These are phyloP conservation scores for Gorsachius magnificus DNA, from an alignment of 2,797 vertebrate genomes.

Conservation along the genomic window DNA sequence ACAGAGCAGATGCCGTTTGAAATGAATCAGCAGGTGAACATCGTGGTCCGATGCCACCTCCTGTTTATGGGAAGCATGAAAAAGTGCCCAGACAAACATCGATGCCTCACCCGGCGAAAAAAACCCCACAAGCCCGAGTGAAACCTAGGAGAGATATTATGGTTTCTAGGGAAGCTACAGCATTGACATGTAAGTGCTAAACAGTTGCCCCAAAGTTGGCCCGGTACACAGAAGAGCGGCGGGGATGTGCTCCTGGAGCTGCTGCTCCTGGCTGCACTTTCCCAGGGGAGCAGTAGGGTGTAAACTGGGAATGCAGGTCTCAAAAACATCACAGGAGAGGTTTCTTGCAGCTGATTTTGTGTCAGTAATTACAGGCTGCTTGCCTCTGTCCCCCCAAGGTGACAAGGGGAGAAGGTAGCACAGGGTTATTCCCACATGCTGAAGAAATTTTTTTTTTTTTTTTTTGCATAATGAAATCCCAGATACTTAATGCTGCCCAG, in stretches of 20 bases:
- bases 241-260: no score
- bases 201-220: background rate
- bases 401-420: background rate
- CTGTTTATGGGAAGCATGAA: background rate
- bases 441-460: background rate
- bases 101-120: background rate
- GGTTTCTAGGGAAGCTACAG: slow-evolving; percentile 18
- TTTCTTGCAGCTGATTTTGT: background rate
- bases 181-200: background rate
- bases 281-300: background rate
- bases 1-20: background rate
- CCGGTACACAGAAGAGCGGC: no score
- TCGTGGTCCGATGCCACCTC: background rate
- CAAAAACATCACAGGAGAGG: background rate
- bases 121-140: background rate
- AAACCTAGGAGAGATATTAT: background rate
- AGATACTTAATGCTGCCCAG: background rate
- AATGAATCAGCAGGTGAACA: slow-evolving; percentile 1
- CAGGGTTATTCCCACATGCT: background rate
- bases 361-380: background rate
- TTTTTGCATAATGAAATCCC: background rate
- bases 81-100: background rate
- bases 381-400: background rate
- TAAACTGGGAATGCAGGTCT: background rate
- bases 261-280: background rate